Base-by-base conservation (phyloP, 2,888 invertebrate genomes). In the Neoitamus cyanurus region DNA sequence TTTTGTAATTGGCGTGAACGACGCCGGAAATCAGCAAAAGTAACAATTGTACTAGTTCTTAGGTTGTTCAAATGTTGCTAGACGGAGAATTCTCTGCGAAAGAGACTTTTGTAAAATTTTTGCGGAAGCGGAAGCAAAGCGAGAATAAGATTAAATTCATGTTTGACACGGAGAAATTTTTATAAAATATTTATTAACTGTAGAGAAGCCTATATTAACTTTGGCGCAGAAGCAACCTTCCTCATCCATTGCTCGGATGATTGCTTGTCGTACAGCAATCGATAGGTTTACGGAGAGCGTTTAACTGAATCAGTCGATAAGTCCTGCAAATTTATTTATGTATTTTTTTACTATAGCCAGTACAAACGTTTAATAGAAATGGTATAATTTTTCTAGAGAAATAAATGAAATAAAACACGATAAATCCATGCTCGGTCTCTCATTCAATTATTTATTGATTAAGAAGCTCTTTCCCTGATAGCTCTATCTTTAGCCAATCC, bases 261-360 rank as follows among this genome's bases (percentile, higher is more conserved):
- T 80, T 58, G 78, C 78, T 31, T 58, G 58, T 48, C 31, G 48
- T 58, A 42, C 46, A 80, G 58, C 78, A 80, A 80, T 80, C 78
- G 58, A 58, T 58, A 58, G 20, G 58, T 30, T 48, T 31, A 58
- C 58, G 31, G 11, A 80, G 58, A 80, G 9, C 58, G 58, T 80
- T 80, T 80, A 77, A 77, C 58, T 80, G 78, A 80, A 58, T 58
- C 48, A 80, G 31, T 80, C 58, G 78, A 58, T 58, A 80, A 80
- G 34, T 80, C 78, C 78, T 80, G 48, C 15, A 80, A 80, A 80
- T 80, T 80, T 58, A 80, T 80, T 80, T 80, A 80, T 80, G 78
- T 80, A 80, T 80, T 80, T 80, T 80, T 80, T 80, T 80, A 80
- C 78, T 80, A 80, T 80, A 80, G 78, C 78, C 78, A 80, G 78